A percentile compares a stretch with the other conserved stretches of the same genome.
phyloP scores from a whole-genome alignment of 1,140 invertebrate species.

The Rhyzopertha dominica region DNA sequence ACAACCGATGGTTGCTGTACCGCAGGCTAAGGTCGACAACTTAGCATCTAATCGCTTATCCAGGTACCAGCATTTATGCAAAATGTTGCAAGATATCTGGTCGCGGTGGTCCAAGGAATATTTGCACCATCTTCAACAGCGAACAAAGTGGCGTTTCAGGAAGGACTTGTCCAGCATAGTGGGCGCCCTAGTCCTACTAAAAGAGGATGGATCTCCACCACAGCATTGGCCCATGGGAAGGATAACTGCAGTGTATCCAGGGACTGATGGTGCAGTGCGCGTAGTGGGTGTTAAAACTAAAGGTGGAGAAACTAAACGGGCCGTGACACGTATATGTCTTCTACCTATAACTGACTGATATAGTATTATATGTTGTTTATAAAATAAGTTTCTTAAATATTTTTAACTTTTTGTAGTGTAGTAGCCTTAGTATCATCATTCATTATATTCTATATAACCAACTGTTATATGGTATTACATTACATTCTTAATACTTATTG shows the following conservation, averaged over 20 bases:
- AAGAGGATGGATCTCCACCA: not conserved
- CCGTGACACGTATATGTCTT: not conserved
- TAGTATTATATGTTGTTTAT: no score
- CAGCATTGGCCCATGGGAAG: not conserved
- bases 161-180: not conserved
- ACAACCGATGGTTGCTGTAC: conserved; percentile 16
- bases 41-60: conserved; percentile 5
- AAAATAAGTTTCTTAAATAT: no score
- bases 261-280: not conserved
- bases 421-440: no score
- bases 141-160: conserved; percentile 1
- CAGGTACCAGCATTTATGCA: conserved; percentile 23
- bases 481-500: no score
- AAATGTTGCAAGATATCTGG: conserved; percentile 31
- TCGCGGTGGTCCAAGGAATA: conserved; percentile 29
- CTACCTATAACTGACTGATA: no score
- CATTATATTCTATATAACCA: no score
- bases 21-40: conserved; percentile 14
- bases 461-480: no score
- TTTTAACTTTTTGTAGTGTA: no score
- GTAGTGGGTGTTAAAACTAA: conserved; percentile 1
- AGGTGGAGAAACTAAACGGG: not conserved
- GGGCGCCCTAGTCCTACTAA: conserved; percentile 1
- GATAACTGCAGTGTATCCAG: not conserved
- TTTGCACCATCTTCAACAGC: conserved; percentile 17